phyloP scores from a whole-genome alignment of 2,797 vertebrate species.

The Neosilurus mollespiculum region DNA sequence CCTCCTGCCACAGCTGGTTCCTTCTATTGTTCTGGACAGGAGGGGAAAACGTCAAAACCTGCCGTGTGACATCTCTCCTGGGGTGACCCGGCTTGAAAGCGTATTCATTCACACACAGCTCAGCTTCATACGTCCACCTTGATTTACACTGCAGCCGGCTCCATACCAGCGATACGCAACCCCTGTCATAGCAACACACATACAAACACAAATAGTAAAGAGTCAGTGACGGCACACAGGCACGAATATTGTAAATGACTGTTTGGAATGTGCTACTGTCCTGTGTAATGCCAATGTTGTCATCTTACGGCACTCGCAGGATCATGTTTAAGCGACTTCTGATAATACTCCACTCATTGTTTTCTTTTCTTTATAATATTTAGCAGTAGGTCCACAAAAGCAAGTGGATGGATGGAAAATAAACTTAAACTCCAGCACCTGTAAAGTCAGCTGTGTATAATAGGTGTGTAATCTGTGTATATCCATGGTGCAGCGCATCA shows the following conservation, averaged over 20 bases:
- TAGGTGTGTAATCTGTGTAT: no score
- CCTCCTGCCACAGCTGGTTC: conserved; percentile 73
- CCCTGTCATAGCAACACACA: conserved; percentile 23
- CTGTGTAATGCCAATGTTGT: neutral
- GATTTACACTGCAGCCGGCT: conserved; percentile 25
- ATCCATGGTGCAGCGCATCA: no score
- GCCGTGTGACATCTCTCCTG: conserved; percentile 63
- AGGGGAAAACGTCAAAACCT: conserved; percentile 57
- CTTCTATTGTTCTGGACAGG: conserved; percentile 68
- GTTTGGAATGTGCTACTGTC: neutral
- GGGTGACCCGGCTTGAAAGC: conserved; percentile 56
- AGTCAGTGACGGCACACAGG: neutral
- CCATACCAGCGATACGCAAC: neutral
- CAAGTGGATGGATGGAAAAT: no score
- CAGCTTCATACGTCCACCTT: conserved; percentile 29
- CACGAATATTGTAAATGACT: neutral
- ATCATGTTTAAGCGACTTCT: neutral
- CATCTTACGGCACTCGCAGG: neutral
- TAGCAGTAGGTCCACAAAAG: no score
- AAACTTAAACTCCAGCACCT: no score
- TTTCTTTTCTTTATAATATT: neutral
- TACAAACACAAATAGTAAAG: conserved; percentile 18
- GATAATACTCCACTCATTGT: neutral
- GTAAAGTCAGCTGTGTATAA: no score
- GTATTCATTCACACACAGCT: conserved; percentile 39